phyloP scores from a whole-genome alignment of 2,888 invertebrate genomes.

The Anoplius nigerrimus region DNA sequence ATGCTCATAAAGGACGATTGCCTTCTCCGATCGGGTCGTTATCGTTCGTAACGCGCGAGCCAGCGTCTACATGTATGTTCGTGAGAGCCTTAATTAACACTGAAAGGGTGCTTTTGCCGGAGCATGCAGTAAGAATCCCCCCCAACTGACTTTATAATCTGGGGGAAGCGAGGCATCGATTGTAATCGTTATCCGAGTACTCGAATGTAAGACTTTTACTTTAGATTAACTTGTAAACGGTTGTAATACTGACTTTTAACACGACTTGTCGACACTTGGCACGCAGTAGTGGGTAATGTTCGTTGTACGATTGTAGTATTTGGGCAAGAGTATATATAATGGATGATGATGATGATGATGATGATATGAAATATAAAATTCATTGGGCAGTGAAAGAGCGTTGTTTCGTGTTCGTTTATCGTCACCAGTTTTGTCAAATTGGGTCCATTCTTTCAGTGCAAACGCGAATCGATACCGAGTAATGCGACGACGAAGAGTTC shows the following conservation, averaged over 20 bases:
- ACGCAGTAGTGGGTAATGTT: slow-evolving; percentile 47
- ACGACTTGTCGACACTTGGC: slow-evolving; percentile 35
- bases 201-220: slow-evolving; percentile 42
- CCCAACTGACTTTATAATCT: slow-evolving; percentile 2
- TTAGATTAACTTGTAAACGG: slow-evolving; percentile 49
- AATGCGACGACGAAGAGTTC: too few relatives aligned
- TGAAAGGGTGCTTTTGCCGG: too few relatives aligned
- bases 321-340: slow-evolving; percentile 30
- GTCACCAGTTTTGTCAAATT: too few relatives aligned
- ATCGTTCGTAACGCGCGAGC: background rate
- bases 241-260: slow-evolving; percentile 32
- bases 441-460: too few relatives aligned
- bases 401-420: too few relatives aligned
- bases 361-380: slow-evolving; percentile 59
- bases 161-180: slow-evolving; percentile 6
- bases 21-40: too few relatives aligned
- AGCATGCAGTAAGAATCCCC: too few relatives aligned
- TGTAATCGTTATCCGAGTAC: background rate
- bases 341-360: slow-evolving; percentile 38
- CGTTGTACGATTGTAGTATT: slow-evolving; percentile 42
- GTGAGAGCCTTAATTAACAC: too few relatives aligned
- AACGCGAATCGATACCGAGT: too few relatives aligned
- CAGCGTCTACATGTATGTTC: background rate
- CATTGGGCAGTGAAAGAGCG: slow-evolving; percentile 48
- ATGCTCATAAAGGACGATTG: too few relatives aligned